A percentile compares a stretch with the other conserved stretches of the same genome.
These are phyloP conservation scores for Alectura lathami DNA, from an alignment of 2,113 vertebrate species.

Conservation along the genomic window DNA sequence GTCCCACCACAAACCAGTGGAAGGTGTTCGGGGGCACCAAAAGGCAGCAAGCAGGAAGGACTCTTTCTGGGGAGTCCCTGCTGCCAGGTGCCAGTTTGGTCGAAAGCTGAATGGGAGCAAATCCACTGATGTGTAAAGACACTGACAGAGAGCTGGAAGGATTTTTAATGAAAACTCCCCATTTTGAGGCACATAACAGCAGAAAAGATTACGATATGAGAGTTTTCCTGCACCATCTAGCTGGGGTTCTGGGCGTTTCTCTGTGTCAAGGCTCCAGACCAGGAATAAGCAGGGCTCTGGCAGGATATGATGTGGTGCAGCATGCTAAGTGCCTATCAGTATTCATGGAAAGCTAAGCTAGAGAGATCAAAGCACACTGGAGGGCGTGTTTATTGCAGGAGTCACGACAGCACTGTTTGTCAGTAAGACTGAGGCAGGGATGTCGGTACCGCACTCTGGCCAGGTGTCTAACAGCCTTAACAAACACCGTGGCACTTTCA, in stretches of 20 bases:
- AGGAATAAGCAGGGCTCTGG: neutral
- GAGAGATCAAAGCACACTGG: neutral
- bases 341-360: neutral
- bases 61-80: neutral
- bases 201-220: neutral
- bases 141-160: neutral
- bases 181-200: neutral
- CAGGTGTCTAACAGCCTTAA: neutral
- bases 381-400: neutral
- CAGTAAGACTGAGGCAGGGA: neutral
- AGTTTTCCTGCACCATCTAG: neutral
- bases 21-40: neutral
- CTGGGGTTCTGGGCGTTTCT: neutral
- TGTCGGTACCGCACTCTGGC: rapidly evolving
- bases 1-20: rapidly evolving
- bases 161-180: neutral
- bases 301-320: neutral
- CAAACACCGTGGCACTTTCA: neutral
- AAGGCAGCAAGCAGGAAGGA: neutral
- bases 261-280: neutral
- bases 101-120: neutral
- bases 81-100: neutral
- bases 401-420: rapidly evolving
- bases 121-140: neutral
- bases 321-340: neutral